Evolutionary conservation across 2,113 vertebrate genomes (phyloP), one percentile per base, ranked within the genome.

Genomic region (Bubo bubo): DNA sequence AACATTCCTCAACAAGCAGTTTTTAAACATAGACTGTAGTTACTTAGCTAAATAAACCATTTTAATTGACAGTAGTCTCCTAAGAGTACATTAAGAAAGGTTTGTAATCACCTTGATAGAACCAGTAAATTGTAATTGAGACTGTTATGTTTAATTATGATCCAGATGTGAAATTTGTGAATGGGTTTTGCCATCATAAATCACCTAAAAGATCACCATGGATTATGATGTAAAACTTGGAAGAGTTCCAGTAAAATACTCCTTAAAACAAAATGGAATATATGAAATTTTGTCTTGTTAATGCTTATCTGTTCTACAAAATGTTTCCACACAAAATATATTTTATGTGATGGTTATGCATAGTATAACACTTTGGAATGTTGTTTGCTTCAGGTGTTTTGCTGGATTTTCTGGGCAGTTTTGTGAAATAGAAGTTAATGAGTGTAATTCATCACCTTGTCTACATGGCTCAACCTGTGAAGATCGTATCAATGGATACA

Each of bases 381-480:
- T 64, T 95, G 37, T 95, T 77, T 94, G 26, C n/a, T 92, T 89
- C 91, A 98, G 98, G 63, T 98, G 96, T 79, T 95, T 96, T 41
- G 26, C 84, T 89, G 98, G 97, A 89, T 98, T 98, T 97, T 98
- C 97, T 80, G 97, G 95, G 58, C 70, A 94, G 60, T 97, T 97
- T 92, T 98, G 95, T 97, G 95, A 98, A 97, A 72, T 90, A 50
- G 95, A 98, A 92, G 91, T 98, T 97, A 98, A 99, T 96, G 98
- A 99, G 93, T 99, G 98, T 76, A 98, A 97, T 95, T 99, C 99
- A 92, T 98, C 98, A 87, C 98, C 98, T 55, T 99, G 99, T 98
- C 97, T 98, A 50, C 98, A 99, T 17, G 97, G 96, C 43, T 98
- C 98, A 79, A 95, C 98, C 81, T 99, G 98, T 97, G 98, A 98